Base-by-base conservation (phyloP, 2,797 vertebrate species). In the Dryobates pubescens region DNA sequence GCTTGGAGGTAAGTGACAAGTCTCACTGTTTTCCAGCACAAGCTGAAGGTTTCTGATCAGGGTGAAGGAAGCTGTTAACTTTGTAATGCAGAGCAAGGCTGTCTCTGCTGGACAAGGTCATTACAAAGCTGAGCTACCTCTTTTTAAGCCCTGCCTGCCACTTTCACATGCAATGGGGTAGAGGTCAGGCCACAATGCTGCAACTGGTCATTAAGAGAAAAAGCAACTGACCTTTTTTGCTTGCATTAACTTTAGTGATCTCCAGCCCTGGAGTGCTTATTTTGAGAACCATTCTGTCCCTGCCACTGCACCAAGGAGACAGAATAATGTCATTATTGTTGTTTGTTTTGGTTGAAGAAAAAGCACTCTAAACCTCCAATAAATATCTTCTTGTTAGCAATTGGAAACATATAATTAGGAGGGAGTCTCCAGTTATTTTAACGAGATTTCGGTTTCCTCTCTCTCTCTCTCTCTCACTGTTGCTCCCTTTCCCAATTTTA, bases 361-460 rank as follows among this genome's bases (percentile, higher is more conserved):
- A 97, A 95, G 81, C 93, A 89, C 95, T 90, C 91, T 61, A 88
- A 96, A 80, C 89, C 82, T 65, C 36, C 89, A 96, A 97, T 92
- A 97, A 97, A 97, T 94, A 92, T 90, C 90, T 79, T 96, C 96
- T 97, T 97, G 95, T 97, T 96, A 96, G 94, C 94, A 96, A 96
- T 89, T 97, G 96, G 92, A 95, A 97, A 97, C 22, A 5, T 91
- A 81, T 95, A 97, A 97, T 97, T 97, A 96, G 91, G 88, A 93
- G 17, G 43, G 77, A 93, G 90, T 96, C 83, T 89, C 89, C 77
- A 93, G 92, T 90, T 94, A 92, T 88, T 97, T 97, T 98, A 97
- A 97, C 0, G 49, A 97, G 97, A 92, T 94, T 94, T 89, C 73
- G 32, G 92, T 93, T 96, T 91, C 94, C 80, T 89, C 87, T 93